Evolutionary conservation across 2,888 invertebrate species (phyloP).

Genomic region (Agriotes lineatus): DNA sequence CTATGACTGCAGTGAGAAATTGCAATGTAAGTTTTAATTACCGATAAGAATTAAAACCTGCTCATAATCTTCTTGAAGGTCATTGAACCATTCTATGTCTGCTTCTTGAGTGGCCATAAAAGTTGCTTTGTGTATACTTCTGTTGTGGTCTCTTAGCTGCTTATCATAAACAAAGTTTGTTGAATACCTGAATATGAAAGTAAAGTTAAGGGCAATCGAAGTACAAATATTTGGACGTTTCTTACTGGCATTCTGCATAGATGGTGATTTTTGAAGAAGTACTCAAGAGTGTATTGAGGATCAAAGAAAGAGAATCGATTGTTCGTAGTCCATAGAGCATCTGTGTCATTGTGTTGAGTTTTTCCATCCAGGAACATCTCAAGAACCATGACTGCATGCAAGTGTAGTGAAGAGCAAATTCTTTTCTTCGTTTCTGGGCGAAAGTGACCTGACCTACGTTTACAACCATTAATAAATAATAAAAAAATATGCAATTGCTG

Average conservation of each 20-base stretch:
- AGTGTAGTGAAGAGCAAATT: slow-evolving; percentile 27
- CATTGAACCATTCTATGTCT: slow-evolving; percentile 47
- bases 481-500: too few relatives aligned
- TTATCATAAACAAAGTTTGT: slow-evolving; percentile 48
- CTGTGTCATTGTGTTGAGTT: slow-evolving; percentile 39
- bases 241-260: slow-evolving; percentile 37
- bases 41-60: slow-evolving; percentile 44
- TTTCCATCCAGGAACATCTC: slow-evolving; percentile 44
- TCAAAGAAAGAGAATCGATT: slow-evolving; percentile 32
- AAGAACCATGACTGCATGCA: slow-evolving; percentile 47
- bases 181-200: slow-evolving; percentile 24
- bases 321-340: slow-evolving; percentile 35
- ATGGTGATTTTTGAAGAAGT: slow-evolving; percentile 38
- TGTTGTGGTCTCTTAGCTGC: slow-evolving; percentile 47
- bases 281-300: slow-evolving; percentile 35
- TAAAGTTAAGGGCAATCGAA: slow-evolving; percentile 6
- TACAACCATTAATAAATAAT: too few relatives aligned
- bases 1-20: too few relatives aligned
- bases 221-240: not conserved
- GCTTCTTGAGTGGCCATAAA: slow-evolving; percentile 31
- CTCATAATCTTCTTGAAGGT: slow-evolving; percentile 32
- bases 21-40: too few relatives aligned
- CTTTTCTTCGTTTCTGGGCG: slow-evolving; percentile 16
- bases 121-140: slow-evolving; percentile 41
- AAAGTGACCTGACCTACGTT: too few relatives aligned